Conservation (phyloP, 2,888 invertebrate genomes). For the Lutraria lutraria region DNA sequence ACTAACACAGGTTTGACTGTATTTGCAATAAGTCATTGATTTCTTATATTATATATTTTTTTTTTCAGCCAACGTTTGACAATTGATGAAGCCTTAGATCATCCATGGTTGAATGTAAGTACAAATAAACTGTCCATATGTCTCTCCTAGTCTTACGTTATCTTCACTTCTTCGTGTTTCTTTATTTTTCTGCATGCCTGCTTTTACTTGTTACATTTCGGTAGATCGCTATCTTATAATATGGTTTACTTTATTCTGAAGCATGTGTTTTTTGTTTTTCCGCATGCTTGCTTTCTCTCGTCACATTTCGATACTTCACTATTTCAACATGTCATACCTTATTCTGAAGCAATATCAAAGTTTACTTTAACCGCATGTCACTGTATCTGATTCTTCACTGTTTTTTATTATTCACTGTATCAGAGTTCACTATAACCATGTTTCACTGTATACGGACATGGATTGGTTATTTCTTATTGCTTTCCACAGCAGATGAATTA, state of each 20-base stretch:
- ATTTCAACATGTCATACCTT: neutral
- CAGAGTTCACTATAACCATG: too few relatives aligned
- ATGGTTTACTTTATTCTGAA: neutral
- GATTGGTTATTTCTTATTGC: too few relatives aligned
- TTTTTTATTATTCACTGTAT: too few relatives aligned
- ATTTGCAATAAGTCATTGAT: too few relatives aligned
- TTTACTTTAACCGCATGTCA: neutral
- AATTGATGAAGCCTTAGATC: conserved; percentile 86
- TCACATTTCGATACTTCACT: neutral
- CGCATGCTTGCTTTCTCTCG: conserved; percentile 18
- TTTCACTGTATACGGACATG: too few relatives aligned
- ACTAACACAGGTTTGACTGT: too few relatives aligned
- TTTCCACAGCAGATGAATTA: too few relatives aligned
- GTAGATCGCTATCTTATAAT: neutral
- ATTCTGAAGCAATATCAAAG: neutral
- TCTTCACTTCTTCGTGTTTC: neutral
- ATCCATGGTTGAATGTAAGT: conserved; percentile 87
- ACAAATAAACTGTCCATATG: neutral
- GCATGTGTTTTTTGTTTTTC: neutral
- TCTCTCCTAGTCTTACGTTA: neutral
- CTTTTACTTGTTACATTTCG: neutral
- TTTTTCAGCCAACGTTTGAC: conserved; percentile 86
- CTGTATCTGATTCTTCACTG: too few relatives aligned
- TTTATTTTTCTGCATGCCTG: conserved; percentile 19
- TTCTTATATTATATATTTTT: neutral